Percentiles rank a stretch among this genome's conserved stretches.
phyloP scores from a whole-genome alignment of 2,888 invertebrate genomes.

The Stenolophus ochropezus region DNA sequence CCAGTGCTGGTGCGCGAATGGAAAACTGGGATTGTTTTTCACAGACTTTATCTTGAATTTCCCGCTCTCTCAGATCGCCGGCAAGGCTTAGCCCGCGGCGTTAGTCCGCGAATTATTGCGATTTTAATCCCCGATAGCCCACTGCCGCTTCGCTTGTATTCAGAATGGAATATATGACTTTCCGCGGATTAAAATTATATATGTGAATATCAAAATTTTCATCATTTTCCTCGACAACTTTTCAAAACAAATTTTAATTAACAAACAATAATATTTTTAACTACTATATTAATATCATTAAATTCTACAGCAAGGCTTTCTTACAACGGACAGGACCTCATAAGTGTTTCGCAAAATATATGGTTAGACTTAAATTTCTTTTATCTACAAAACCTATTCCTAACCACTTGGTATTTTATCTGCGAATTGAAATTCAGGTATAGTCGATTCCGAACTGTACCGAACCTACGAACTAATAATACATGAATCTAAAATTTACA shows the following conservation, averaged over 20 bases:
- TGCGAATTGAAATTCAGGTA: too few relatives aligned
- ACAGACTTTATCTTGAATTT: conserved; percentile 45
- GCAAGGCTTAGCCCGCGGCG: conserved; percentile 13
- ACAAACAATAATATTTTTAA: not conserved
- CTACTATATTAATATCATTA: too few relatives aligned
- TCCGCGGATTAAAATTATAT: not conserved
- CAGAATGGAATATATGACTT: conserved; percentile 13
- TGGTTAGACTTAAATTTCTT: too few relatives aligned
- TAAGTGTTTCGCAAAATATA: too few relatives aligned
- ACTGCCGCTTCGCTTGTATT: not conserved
- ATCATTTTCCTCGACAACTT: not conserved
- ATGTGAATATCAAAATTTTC: not conserved
- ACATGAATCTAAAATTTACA: too few relatives aligned
- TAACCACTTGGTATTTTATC: too few relatives aligned
- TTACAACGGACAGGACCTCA: too few relatives aligned
- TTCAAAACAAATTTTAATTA: not conserved
- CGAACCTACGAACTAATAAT: too few relatives aligned
- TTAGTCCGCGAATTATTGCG: conserved; percentile 38
- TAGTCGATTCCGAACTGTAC: too few relatives aligned
- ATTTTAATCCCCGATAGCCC: conserved; percentile 44
- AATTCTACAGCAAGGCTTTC: too few relatives aligned
- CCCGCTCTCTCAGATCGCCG: not conserved
- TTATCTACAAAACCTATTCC: too few relatives aligned
- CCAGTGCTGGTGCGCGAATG: conserved; percentile 27
- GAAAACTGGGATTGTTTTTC: conserved; percentile 42